A percentile compares a stretch with the other conserved stretches of the same genome.
Evolutionary conservation across 2,888 invertebrate genomes (phyloP).

Genomic region (Drosophila testacea): DNA sequence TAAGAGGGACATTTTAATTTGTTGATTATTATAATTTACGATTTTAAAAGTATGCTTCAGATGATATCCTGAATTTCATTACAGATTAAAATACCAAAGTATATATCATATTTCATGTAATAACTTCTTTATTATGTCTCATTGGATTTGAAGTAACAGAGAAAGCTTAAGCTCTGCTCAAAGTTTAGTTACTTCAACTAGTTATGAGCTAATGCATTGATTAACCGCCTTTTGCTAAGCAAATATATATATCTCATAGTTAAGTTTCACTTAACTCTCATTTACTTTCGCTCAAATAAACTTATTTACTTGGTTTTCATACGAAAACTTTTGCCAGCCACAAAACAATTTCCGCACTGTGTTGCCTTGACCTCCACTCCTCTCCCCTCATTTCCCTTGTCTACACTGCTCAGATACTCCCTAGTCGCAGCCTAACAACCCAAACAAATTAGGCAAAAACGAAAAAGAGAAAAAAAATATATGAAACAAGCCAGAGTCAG

Average conservation of each 20-base stretch:
- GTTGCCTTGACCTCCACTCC: constrained; percentile 9
- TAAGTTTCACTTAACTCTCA: constrained; percentile 70
- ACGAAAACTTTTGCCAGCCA: constrained; percentile 71
- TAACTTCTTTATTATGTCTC: neutral
- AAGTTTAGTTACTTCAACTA: constrained; percentile 27
- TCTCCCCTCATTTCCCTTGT: no score
- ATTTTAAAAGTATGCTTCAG: no score
- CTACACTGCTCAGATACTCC: neutral
- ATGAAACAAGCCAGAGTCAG: constrained; percentile 20
- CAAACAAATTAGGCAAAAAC: constrained; percentile 70
- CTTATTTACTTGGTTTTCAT: constrained; percentile 67
- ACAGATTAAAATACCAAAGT: neutral
- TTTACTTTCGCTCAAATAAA: constrained; percentile 63
- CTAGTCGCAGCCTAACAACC: constrained; percentile 54
- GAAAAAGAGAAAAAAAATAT: constrained; percentile 8
- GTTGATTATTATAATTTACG: neutral
- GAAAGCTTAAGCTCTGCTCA: neutral
- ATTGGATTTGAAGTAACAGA: constrained; percentile 2
- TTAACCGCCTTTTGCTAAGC: constrained; percentile 46
- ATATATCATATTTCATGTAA: neutral
- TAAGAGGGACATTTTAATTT: constrained; percentile 1
- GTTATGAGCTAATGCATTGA: constrained; percentile 62
- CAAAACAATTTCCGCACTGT: constrained; percentile 71
- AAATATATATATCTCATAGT: constrained; percentile 42
- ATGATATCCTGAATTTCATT: no score